Conservation (phyloP, 2,113 vertebrate genomes). For the Rynchops niger region DNA sequence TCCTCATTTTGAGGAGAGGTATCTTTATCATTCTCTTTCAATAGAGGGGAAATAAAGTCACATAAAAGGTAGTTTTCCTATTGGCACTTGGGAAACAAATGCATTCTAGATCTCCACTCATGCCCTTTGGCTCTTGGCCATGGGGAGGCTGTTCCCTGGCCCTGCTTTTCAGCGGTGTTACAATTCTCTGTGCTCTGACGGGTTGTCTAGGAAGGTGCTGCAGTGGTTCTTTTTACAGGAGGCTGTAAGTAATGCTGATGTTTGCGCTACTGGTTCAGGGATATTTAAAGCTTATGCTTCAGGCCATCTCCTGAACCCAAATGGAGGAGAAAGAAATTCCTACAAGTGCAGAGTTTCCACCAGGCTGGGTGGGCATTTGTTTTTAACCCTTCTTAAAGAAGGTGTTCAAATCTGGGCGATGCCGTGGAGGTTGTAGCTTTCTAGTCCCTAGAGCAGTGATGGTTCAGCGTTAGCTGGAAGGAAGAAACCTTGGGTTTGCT, state of each 20-base stretch:
- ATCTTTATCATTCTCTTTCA: background rate
- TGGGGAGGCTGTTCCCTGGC: background rate
- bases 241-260: background rate
- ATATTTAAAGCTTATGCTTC: background rate
- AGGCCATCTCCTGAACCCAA: background rate
- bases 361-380: background rate
- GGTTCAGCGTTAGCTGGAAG: background rate
- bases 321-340: background rate
- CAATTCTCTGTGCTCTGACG: background rate
- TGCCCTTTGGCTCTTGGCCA: background rate
- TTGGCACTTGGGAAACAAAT: background rate
- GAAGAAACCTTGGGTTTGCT: background rate
- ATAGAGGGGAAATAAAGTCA: background rate
- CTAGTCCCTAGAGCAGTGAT: too few relatives aligned
- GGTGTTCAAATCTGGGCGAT: background rate
- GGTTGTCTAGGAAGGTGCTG: background rate
- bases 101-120: background rate
- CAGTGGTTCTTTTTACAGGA: background rate
- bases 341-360: background rate
- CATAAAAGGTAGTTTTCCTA: background rate
- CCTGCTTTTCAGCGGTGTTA: background rate
- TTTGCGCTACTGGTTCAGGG: background rate
- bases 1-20: background rate
- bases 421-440: background rate
- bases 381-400: background rate